These are phyloP conservation scores for Bos indicus DNA, from an alignment of 2,113 vertebrate species.

Conservation along the genomic window DNA sequence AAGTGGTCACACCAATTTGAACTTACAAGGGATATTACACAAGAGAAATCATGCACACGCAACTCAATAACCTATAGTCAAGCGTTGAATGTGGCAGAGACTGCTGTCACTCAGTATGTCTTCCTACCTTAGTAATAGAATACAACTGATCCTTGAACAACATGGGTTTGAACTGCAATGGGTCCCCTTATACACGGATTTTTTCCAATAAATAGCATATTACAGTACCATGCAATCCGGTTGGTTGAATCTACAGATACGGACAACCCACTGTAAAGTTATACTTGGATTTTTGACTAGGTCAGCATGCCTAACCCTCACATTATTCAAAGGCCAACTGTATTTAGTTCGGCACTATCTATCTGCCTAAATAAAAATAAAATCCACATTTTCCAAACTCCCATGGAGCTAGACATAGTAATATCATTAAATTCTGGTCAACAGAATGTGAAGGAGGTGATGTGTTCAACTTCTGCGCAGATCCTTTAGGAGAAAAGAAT, in stretches of 20 bases:
- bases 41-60: background rate
- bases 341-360: background rate
- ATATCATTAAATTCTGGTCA: background rate
- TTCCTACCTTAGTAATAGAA: background rate
- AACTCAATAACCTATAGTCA: background rate
- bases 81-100: background rate
- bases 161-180: background rate
- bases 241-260: background rate
- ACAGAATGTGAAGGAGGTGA: background rate
- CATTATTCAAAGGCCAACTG: background rate
- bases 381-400: background rate
- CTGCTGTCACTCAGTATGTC: too few relatives aligned
- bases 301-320: background rate
- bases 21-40: background rate
- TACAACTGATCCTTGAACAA: background rate
- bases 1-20: background rate
- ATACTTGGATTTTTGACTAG: background rate
- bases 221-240: background rate
- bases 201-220: background rate
- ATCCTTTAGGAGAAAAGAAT: background rate
- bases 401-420: background rate
- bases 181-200: background rate
- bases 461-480: background rate
- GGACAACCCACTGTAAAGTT: background rate
- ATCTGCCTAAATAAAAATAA: background rate